phyloP scores from a whole-genome alignment of 2,797 vertebrate genomes.

The Tenualosa thibaudeaui region DNA sequence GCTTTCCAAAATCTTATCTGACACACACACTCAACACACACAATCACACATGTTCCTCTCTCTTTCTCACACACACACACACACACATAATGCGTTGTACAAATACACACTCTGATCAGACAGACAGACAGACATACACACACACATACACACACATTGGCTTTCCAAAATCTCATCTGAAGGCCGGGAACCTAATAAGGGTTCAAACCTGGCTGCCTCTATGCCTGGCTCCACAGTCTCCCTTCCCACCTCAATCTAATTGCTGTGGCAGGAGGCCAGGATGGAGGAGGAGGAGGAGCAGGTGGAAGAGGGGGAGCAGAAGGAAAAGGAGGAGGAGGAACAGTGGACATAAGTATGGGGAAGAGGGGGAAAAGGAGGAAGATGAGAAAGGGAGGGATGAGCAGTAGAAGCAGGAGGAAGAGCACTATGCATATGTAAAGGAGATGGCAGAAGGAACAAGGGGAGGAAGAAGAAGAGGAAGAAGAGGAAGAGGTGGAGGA shows the following conservation, averaged over 20 bases:
- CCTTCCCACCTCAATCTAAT: too few species aligned
- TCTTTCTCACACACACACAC: too few species aligned
- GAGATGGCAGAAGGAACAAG: not conserved
- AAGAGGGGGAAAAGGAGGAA: not conserved
- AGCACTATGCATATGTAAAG: not conserved
- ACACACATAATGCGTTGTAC: not conserved
- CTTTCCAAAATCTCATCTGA: not conserved
- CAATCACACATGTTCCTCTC: not conserved
- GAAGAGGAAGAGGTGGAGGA: not conserved
- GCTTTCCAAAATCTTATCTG: too few species aligned
- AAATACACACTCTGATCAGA: not conserved
- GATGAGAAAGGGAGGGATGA: not conserved
- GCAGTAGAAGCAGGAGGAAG: not conserved
- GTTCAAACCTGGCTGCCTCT: not conserved
- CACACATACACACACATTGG: not conserved
- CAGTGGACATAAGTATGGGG: too few species aligned
- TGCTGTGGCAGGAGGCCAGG: not conserved
- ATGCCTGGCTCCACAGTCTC: not conserved
- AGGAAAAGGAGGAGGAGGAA: not conserved
- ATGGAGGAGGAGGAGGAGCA: not conserved
- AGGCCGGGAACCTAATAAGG: not conserved
- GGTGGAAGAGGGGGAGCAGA: not conserved
- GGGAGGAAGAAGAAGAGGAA: not conserved
- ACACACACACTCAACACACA: not conserved
- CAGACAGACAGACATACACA: not conserved